These are phyloP conservation scores for Pentamera pediparva DNA, from an alignment of 53 echinoderm and acorn worm genomes.

Conservation along the genomic window DNA sequence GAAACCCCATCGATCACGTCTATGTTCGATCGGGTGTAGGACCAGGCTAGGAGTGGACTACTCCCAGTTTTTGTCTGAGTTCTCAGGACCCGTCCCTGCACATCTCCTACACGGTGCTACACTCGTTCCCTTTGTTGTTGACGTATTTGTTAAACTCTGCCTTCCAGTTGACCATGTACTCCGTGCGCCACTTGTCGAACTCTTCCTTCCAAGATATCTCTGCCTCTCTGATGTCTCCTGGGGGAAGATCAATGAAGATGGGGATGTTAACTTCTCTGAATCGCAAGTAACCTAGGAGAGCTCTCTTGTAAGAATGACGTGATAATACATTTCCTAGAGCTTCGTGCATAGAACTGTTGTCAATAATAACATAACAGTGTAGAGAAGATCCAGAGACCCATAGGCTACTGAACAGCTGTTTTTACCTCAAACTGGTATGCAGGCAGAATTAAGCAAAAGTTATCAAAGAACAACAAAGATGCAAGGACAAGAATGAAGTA, in stretches of 20 bases:
- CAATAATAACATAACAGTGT: too few relatives aligned
- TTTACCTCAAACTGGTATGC: not conserved
- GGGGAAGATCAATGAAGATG: too few relatives aligned
- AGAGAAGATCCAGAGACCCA: too few relatives aligned
- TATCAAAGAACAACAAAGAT: not conserved
- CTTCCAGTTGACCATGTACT: constrained; percentile 99
- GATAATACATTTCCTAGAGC: too few relatives aligned
- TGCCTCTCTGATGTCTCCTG: constrained; percentile 79
- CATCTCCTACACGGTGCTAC: too few relatives aligned
- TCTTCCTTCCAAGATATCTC: constrained; percentile 90
- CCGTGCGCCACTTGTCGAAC: constrained; percentile 82
- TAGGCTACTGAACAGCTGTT: too few relatives aligned
- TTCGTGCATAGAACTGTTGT: too few relatives aligned
- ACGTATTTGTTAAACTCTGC: constrained; percentile 84
- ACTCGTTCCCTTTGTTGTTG: constrained; percentile 60
- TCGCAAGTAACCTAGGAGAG: not conserved
- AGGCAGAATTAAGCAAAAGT: not conserved
- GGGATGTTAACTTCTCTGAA: too few relatives aligned
- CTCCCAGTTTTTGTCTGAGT: not conserved
- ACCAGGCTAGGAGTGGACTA: not conserved
- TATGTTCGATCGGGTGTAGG: not conserved
- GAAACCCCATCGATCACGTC: not conserved
- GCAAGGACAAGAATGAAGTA: not conserved
- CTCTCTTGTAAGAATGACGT: not conserved
- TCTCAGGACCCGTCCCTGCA: too few relatives aligned